phyloP scores from a whole-genome alignment of 1,140 invertebrate species.

The Hycleus phaleratus region DNA sequence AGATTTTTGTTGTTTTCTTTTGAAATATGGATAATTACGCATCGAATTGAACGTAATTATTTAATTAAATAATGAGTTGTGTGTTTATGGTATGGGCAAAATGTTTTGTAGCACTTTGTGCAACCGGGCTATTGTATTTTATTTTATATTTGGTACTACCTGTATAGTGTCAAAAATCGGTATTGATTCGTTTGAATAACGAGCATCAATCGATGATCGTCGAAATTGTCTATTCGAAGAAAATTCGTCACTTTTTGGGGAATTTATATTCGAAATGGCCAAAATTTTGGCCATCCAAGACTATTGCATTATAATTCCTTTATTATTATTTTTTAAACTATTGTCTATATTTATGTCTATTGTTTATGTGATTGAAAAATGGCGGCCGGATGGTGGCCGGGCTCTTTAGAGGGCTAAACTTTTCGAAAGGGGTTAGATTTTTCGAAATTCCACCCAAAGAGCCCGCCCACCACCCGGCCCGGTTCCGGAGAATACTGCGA shows the following conservation, averaged over 20 bases:
- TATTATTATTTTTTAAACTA: slow-evolving; percentile 29
- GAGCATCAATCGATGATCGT: not conserved
- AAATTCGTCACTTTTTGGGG: slow-evolving; percentile 37
- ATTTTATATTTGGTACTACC: slow-evolving; percentile 7
- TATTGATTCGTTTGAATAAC: too few species aligned
- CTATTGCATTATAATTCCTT: slow-evolving; percentile 26
- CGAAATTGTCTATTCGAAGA: not conserved
- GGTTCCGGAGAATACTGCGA: slow-evolving; percentile 1
- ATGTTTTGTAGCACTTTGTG: slow-evolving; percentile 41
- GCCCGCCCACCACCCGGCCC: not conserved
- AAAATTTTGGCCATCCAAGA: slow-evolving; percentile 19
- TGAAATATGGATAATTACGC: slow-evolving; percentile 22
- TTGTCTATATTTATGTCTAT: slow-evolving; percentile 33
- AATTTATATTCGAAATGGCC: slow-evolving; percentile 28
- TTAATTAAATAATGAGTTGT: slow-evolving; percentile 3
- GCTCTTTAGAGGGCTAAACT: too few species aligned
- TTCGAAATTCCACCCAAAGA: not conserved
- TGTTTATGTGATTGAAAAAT: not conserved
- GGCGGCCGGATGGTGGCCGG: not conserved
- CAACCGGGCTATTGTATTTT: slow-evolving; percentile 41
- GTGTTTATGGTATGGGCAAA: slow-evolving; percentile 37
- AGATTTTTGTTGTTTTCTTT: slow-evolving; percentile 22
- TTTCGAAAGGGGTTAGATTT: too few species aligned
- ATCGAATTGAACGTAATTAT: not conserved
- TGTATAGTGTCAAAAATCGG: too few species aligned